phyloP scores from a whole-genome alignment of 2,888 invertebrate species.

The Dynastes tityus region DNA sequence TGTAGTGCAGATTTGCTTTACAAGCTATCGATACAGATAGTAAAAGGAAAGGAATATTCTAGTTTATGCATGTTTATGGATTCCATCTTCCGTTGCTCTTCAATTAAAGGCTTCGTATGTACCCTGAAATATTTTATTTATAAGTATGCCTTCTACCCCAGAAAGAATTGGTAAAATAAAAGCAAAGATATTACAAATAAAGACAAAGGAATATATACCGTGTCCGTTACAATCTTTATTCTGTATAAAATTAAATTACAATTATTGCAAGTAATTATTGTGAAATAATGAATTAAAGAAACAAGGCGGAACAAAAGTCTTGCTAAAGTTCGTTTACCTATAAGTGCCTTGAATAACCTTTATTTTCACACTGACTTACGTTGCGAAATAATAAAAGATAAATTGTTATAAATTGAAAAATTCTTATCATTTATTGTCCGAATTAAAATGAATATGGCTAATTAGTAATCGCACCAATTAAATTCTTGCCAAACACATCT shows the following conservation, averaged over 20 bases:
- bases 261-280: not conserved
- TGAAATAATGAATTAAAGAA: not conserved
- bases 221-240: not conserved
- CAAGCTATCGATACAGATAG: too few relatives aligned
- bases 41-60: too few relatives aligned
- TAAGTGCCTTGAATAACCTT: not conserved
- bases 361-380: not conserved
- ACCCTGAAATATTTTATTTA: too few relatives aligned
- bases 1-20: too few relatives aligned
- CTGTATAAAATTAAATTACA: not conserved
- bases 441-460: not conserved
- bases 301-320: not conserved
- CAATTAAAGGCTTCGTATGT: too few relatives aligned
- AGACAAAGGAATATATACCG: too few relatives aligned
- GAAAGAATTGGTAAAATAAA: too few relatives aligned
- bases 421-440: not conserved
- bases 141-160: too few relatives aligned
- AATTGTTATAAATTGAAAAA: not conserved
- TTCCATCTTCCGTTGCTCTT: too few relatives aligned
- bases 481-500: slow-evolving; percentile 7
- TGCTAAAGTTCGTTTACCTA: not conserved
- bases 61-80: too few relatives aligned
- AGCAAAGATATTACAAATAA: too few relatives aligned
- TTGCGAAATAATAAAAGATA: not conserved
- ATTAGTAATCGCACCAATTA: not conserved